These are phyloP conservation scores for Chiridota heheva DNA, from an alignment of 35 echinoderm and acorn worm species.

Conservation along the genomic window DNA sequence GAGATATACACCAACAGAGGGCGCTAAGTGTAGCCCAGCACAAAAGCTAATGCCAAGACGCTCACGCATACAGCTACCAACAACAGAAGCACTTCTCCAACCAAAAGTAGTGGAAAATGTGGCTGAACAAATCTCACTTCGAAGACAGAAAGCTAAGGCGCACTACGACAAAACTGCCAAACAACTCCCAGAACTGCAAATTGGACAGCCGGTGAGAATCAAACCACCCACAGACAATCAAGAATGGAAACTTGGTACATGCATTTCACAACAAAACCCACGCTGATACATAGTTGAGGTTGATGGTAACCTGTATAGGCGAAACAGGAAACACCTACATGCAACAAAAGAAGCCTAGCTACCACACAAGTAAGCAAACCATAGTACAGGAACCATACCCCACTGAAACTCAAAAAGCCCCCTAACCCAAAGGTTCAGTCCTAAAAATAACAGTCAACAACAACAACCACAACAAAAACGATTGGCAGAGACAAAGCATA, in stretches of 20 bases:
- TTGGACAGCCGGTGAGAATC: conserved; percentile 59
- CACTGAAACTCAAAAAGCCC: too few relatives aligned
- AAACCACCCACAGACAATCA: conserved; percentile 46
- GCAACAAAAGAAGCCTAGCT: too few relatives aligned
- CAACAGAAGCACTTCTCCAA: conserved; percentile 53
- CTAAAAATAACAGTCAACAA: too few relatives aligned
- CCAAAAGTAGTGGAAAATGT: conserved; percentile 41
- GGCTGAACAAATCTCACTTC: conserved; percentile 12
- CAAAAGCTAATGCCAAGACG: conserved; percentile 68
- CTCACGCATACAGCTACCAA: conserved; percentile 51
- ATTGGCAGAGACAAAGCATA: too few relatives aligned
- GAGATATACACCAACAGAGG: conserved; percentile 48
- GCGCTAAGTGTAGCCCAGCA: conserved; percentile 37
- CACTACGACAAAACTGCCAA: conserved; percentile 39
- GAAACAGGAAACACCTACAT: too few relatives aligned
- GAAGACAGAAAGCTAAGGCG: conserved; percentile 49
- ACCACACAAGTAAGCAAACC: too few relatives aligned
- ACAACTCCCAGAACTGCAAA: conserved; percentile 46
- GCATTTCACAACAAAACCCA: too few relatives aligned
- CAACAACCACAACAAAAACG: too few relatives aligned
- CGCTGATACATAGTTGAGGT: too few relatives aligned
- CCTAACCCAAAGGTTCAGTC: too few relatives aligned
- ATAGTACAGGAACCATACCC: too few relatives aligned
- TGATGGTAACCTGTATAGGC: too few relatives aligned
- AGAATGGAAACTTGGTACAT: conserved; percentile 42